Conservation (phyloP, 2,888 invertebrate species). For the Himalopsyche kuldschensis region DNA sequence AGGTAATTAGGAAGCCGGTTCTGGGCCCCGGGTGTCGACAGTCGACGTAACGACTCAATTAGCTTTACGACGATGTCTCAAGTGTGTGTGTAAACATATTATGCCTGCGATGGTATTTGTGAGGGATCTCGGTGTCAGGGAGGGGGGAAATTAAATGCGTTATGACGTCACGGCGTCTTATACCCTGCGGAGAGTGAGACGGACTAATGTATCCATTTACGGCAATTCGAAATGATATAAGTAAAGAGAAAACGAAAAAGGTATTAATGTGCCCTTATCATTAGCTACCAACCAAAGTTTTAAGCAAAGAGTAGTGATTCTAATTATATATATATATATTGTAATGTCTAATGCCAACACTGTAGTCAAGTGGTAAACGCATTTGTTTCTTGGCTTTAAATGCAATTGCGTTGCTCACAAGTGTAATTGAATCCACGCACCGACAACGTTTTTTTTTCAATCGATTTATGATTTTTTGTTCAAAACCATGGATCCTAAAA, state of each 20-base stretch:
- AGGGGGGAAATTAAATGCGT: not conserved
- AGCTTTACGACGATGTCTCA: slow-evolving; percentile 20
- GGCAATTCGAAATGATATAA: not conserved
- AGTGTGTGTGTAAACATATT: not conserved
- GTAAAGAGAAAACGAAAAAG: not conserved
- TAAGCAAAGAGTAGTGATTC: not conserved
- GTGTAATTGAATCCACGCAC: no score
- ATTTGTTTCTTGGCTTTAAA: no score
- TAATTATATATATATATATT: no score
- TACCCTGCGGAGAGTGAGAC: not conserved
- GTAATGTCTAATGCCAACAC: no score
- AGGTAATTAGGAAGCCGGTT: slow-evolving; percentile 17
- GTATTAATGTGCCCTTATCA: no score
- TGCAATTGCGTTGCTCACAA: no score
- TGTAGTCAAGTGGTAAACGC: no score
- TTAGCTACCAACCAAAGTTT: no score
- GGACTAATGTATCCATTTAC: not conserved
- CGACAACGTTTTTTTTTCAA: no score
- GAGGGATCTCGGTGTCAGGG: not conserved
- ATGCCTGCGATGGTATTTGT: not conserved
- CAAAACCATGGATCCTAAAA: no score
- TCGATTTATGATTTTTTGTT: no score
- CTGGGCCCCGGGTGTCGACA: slow-evolving; percentile 20
- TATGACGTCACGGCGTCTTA: not conserved
- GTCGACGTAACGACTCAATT: slow-evolving; percentile 27